These are phyloP conservation scores for Nesidiocoris tenuis DNA, from an alignment of 2,888 invertebrate species.

Conservation along the genomic window DNA sequence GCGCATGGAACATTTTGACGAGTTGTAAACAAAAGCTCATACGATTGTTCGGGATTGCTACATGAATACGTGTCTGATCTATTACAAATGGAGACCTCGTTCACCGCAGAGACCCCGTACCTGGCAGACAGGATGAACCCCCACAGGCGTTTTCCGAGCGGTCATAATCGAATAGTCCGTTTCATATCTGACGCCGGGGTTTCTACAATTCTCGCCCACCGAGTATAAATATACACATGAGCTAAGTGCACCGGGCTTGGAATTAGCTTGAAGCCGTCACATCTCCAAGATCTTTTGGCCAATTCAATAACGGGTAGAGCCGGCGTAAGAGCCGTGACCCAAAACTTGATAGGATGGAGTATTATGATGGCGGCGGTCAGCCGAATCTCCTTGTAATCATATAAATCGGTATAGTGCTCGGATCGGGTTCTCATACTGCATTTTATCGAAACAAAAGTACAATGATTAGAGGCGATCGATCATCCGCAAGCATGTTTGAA, in stretches of 20 bases:
- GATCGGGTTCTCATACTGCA: too few relatives aligned
- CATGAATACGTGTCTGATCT: too few relatives aligned
- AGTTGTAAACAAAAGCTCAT: slow-evolving; percentile 22
- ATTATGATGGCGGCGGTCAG: background rate
- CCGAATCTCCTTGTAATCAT: background rate
- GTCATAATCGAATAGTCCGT: background rate
- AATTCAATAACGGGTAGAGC: background rate
- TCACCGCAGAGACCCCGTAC: background rate
- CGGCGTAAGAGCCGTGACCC: background rate
- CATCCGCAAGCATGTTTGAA: too few relatives aligned
- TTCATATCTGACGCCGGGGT: background rate
- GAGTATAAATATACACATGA: background rate
- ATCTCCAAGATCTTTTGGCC: too few relatives aligned
- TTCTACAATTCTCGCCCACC: background rate
- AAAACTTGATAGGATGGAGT: background rate
- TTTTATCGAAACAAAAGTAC: too few relatives aligned
- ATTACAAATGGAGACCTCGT: background rate
- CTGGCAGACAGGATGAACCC: background rate
- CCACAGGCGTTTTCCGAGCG: background rate
- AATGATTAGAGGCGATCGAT: too few relatives aligned
- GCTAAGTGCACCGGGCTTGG: background rate
- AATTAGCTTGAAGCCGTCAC: background rate
- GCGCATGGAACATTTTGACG: slow-evolving; percentile 16
- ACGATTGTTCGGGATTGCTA: too few relatives aligned
- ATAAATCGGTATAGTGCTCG: too few relatives aligned